phyloP scores from a whole-genome alignment of 35 echinoderm and acorn worm species.

The Apostichopus japonicus region DNA sequence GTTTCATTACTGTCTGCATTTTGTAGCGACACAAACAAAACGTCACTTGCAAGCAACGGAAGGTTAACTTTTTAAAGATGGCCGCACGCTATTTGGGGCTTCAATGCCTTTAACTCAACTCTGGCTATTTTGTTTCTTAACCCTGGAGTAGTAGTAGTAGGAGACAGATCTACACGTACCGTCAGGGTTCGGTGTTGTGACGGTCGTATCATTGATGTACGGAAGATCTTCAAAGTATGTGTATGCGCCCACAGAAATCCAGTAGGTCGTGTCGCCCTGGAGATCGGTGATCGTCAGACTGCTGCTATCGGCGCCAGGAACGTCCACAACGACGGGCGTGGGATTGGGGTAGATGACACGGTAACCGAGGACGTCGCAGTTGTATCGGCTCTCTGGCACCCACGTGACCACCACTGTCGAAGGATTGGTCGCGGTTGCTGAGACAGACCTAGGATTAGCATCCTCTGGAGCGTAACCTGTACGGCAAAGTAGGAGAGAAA shows the following conservation, averaged over 20 bases:
- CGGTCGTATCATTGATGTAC: constrained; percentile 34
- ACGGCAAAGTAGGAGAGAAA: background rate
- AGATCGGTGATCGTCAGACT: constrained; percentile 51
- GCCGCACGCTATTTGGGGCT: too few species aligned
- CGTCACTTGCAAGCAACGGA: too few species aligned
- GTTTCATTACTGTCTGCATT: too few species aligned
- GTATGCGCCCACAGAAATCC: constrained; percentile 67
- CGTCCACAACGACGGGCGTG: constrained; percentile 14
- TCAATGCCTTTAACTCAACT: too few species aligned
- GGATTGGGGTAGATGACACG: constrained; percentile 63
- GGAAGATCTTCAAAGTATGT: constrained; percentile 53
- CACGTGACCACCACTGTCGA: constrained; percentile 56
- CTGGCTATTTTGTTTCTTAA: too few species aligned
- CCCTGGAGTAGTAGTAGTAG: too few species aligned
- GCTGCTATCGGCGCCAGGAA: constrained; percentile 58
- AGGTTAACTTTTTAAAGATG: too few species aligned
- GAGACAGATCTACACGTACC: background rate
- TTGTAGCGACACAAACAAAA: too few species aligned
- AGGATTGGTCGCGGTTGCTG: constrained; percentile 37
- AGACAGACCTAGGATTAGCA: constrained; percentile 55
- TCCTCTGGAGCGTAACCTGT: constrained; percentile 61
- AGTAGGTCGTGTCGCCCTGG: constrained; percentile 32
- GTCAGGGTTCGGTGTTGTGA: constrained; percentile 52
- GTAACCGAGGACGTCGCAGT: constrained; percentile 81
- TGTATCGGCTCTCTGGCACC: constrained; percentile 59